These are phyloP conservation scores for Zaprionus inermis DNA, from an alignment of 1,140 invertebrate species.

Conservation along the genomic window DNA sequence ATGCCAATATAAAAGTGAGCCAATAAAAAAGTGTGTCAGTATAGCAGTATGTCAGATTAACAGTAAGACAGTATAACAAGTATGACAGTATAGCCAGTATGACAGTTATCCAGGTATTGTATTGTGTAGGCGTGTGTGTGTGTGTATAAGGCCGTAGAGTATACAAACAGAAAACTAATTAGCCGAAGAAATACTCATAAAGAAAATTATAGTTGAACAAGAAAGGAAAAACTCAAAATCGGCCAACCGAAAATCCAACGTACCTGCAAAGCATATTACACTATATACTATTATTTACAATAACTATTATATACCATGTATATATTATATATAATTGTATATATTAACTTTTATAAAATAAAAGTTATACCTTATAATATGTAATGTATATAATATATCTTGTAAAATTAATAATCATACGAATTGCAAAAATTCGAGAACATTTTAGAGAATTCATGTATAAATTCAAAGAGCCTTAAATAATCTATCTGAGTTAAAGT, in stretches of 20 bases:
- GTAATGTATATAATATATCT: too few species aligned
- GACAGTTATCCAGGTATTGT: slow-evolving; percentile 11
- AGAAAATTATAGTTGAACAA: slow-evolving; percentile 35
- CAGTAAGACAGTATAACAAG: slow-evolving; percentile 1
- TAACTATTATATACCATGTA: background rate
- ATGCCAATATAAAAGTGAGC: background rate
- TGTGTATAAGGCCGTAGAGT: slow-evolving; percentile 43
- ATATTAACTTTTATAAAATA: too few species aligned
- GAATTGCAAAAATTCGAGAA: too few species aligned
- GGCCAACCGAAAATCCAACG: slow-evolving; percentile 52
- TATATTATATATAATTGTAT: background rate
- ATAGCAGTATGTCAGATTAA: slow-evolving; percentile 28
- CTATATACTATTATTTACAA: too few species aligned
- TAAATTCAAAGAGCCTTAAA: too few species aligned
- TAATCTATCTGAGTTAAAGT: too few species aligned
- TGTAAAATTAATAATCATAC: too few species aligned
- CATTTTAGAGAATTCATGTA: too few species aligned
- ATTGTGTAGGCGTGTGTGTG: slow-evolving; percentile 25
- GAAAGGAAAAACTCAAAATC: slow-evolving; percentile 35
- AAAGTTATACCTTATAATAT: too few species aligned
- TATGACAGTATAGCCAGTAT: slow-evolving; percentile 4
- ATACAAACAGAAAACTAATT: slow-evolving; percentile 75
- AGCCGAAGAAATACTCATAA: slow-evolving; percentile 63
- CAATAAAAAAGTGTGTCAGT: background rate
- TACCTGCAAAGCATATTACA: slow-evolving; percentile 20